These are phyloP conservation scores for Tinamus major DNA, from an alignment of 2,797 vertebrate species.

Conservation along the genomic window DNA sequence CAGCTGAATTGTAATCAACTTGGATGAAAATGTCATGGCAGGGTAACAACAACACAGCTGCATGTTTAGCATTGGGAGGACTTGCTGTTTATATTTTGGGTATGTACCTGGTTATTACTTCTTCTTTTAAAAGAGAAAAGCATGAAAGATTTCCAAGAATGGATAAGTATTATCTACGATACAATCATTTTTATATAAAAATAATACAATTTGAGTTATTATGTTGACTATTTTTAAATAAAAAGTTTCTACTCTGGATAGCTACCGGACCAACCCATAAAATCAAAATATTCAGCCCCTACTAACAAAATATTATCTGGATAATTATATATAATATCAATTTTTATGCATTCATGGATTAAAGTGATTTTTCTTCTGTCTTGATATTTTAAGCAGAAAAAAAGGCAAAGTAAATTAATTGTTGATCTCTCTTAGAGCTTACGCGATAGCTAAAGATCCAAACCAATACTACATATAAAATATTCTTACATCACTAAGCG, in stretches of 20 bases:
- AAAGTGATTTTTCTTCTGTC: not conserved
- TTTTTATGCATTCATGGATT: not conserved
- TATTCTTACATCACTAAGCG: not conserved
- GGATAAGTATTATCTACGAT: not conserved
- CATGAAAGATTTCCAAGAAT: not conserved
- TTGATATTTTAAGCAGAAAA: not conserved
- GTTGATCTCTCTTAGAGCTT: not conserved
- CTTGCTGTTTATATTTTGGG: not conserved
- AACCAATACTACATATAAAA: not conserved
- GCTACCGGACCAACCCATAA: not conserved
- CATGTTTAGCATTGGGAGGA: not conserved
- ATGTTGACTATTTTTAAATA: not conserved
- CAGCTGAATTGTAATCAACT: constrained; percentile 9
- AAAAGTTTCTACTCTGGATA: not conserved
- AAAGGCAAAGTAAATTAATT: not conserved
- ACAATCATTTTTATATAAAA: not conserved
- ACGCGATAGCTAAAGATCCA: not conserved
- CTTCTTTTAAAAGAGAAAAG: not conserved
- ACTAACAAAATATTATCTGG: not conserved
- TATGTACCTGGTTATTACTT: not conserved
- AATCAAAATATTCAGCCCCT: not conserved
- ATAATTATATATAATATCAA: not conserved
- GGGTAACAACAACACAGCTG: constrained; percentile 31
- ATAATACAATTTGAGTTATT: not conserved
- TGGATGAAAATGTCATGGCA: not conserved